A percentile compares a stretch with the other conserved stretches of the same genome.
These are phyloP conservation scores for Lasaia peninsularis DNA, from an alignment of 1,140 invertebrate species.

Conservation along the genomic window DNA sequence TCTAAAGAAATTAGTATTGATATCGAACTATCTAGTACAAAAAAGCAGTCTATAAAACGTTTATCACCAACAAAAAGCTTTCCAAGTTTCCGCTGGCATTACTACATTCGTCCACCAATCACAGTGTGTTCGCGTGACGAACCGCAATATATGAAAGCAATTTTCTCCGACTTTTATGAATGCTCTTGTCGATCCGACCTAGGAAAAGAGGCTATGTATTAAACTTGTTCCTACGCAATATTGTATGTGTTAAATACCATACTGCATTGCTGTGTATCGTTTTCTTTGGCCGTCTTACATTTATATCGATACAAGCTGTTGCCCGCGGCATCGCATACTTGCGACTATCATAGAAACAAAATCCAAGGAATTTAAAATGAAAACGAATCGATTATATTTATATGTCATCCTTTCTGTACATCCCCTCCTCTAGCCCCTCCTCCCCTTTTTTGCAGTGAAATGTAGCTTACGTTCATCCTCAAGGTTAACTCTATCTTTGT, in stretches of 20 bases:
- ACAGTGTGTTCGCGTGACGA: conserved; percentile 37
- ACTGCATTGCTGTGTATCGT: background rate
- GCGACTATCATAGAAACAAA: no score
- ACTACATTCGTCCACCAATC: conserved; percentile 39
- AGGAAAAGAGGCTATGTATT: conserved; percentile 17
- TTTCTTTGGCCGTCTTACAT: background rate
- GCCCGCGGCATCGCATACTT: no score
- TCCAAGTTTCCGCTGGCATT: conserved; percentile 30
- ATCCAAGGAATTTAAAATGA: no score
- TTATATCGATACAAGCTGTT: no score
- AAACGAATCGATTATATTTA: no score
- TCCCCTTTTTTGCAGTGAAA: no score
- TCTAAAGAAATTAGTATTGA: conserved; percentile 19
- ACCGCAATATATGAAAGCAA: conserved; percentile 41
- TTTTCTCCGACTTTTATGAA: conserved; percentile 42
- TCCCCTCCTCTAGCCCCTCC: no score
- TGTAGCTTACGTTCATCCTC: no score
- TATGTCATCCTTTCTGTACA: no score
- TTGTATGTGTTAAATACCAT: background rate
- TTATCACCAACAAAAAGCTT: conserved; percentile 34
- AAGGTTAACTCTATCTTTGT: no score
- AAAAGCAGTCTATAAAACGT: conserved; percentile 28
- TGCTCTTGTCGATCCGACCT: conserved; percentile 21
- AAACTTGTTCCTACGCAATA: conserved; percentile 19
- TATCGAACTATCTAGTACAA: conserved; percentile 19